Percentiles rank a stretch among this genome's conserved stretches.
phyloP scores from a whole-genome alignment of 1,140 invertebrate species.

The Coelopa frigida region DNA sequence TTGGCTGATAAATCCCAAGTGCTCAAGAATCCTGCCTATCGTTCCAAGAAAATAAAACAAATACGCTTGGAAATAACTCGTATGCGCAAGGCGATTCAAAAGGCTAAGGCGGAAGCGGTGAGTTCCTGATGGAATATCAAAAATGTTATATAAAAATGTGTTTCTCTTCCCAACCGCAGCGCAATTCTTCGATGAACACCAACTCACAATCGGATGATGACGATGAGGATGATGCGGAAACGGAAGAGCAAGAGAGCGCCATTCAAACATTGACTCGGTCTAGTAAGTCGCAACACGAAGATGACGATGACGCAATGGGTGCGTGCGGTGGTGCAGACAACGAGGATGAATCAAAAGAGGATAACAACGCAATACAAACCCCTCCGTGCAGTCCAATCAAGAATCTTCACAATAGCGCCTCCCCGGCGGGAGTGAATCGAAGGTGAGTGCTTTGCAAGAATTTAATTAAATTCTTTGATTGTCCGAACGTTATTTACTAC shows the following conservation, averaged over 20 bases:
- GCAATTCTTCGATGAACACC: conserved; percentile 4
- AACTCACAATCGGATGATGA: conserved; percentile 15
- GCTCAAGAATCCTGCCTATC: conserved; percentile 48
- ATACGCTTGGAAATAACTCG: conserved; percentile 48
- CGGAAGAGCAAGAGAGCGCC: conserved; percentile 10
- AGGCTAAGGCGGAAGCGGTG: conserved; percentile 32
- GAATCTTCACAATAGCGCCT: conserved; percentile 42
- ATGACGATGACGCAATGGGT: conserved; percentile 44
- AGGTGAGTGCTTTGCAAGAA: conserved; percentile 23
- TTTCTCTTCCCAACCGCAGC: conserved; percentile 5
- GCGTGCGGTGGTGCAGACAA: too few relatives aligned
- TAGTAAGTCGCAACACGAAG: conserved; percentile 41
- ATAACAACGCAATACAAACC: conserved; percentile 31
- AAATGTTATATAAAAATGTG: neutral
- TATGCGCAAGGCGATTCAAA: conserved; percentile 38
- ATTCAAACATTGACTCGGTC: too few relatives aligned
- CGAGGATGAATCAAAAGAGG: conserved; percentile 35
- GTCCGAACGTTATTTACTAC: too few relatives aligned
- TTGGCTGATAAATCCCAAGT: conserved; percentile 49
- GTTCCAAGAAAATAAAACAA: conserved; percentile 49
- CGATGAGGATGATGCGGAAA: conserved; percentile 5
- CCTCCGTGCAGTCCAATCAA: conserved; percentile 43
- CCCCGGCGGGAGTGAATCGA: conserved; percentile 63
- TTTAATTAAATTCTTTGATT: neutral
- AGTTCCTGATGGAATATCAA: conserved; percentile 8